phyloP scores from a whole-genome alignment of 1,140 invertebrate genomes.

The Teleogryllus occipitalis region DNA sequence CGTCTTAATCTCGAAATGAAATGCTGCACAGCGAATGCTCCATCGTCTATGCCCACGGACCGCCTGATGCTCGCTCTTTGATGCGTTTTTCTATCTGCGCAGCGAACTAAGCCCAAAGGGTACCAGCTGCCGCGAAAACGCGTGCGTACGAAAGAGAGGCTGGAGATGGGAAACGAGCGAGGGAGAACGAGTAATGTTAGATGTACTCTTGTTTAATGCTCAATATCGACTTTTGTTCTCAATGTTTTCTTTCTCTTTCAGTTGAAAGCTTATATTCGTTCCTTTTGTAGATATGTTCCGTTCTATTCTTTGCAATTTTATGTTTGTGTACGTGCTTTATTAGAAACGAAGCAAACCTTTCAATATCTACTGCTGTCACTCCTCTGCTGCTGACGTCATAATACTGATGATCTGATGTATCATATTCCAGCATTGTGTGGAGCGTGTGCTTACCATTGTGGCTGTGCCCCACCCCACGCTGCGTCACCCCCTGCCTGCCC shows the following conservation, averaged over 20 bases:
- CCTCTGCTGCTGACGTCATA: background rate
- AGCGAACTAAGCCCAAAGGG: background rate
- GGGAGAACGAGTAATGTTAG: background rate
- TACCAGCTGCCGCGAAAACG: background rate
- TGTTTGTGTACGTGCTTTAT: slow-evolving; percentile 1
- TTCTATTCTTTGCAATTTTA: background rate
- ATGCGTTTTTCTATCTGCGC: background rate
- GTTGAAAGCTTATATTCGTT: background rate
- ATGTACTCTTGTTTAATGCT: background rate
- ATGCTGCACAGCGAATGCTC: background rate
- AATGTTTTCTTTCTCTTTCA: slow-evolving; percentile 1
- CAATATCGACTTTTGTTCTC: background rate
- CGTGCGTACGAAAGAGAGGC: background rate
- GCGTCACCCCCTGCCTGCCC: background rate
- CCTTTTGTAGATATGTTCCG: background rate
- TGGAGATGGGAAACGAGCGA: background rate
- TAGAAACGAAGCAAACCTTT: slow-evolving; percentile 1
- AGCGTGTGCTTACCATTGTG: background rate
- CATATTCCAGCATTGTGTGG: background rate
- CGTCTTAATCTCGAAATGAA: background rate
- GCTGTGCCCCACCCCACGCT: background rate
- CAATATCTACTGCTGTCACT: background rate
- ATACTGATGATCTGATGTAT: slow-evolving; percentile 5
- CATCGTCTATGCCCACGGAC: background rate
- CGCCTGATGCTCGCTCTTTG: background rate